A percentile compares a stretch with the other conserved stretches of the same genome.
Evolutionary conservation across 2,113 vertebrate genomes (phyloP).

Genomic region (Montifringilla adamsi): DNA sequence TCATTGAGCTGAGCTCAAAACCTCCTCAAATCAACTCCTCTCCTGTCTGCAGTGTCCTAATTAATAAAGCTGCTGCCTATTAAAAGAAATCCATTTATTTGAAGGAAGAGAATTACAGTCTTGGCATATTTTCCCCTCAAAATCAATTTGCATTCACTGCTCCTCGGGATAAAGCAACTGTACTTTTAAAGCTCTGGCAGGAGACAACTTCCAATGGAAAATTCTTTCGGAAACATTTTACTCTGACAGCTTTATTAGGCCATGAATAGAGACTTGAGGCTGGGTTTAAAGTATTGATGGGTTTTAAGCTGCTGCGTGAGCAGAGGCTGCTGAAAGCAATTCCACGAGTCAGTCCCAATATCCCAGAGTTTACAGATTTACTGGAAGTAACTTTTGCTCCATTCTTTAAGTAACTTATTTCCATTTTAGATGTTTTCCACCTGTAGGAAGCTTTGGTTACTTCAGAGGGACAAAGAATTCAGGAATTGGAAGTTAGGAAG

Average conservation of each 20-base stretch:
- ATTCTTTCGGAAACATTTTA: constrained; percentile 33
- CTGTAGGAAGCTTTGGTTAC: not conserved
- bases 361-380: not conserved
- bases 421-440: not conserved
- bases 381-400: not conserved
- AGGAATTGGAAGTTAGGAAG: not conserved
- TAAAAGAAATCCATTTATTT: constrained; percentile 33
- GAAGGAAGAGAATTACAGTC: constrained; percentile 25
- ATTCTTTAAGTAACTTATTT: not conserved
- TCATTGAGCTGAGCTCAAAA: not conserved
- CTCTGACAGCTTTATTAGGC: constrained; percentile 57
- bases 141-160: constrained; percentile 30
- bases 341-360: not conserved
- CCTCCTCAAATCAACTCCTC: not conserved
- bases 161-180: constrained; percentile 6
- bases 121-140: constrained; percentile 18
- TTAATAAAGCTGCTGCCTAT: not conserved
- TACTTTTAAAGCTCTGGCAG: constrained; percentile 26
- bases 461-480: not conserved
- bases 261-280: not conserved
- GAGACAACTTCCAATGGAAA: constrained; percentile 29
- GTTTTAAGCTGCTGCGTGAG: not conserved
- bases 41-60: constrained; percentile 25
- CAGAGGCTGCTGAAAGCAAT: not conserved
- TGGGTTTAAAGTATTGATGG: not conserved